Base-by-base conservation (phyloP, 2,797 vertebrate genomes). In the Vipera ursinii region DNA sequence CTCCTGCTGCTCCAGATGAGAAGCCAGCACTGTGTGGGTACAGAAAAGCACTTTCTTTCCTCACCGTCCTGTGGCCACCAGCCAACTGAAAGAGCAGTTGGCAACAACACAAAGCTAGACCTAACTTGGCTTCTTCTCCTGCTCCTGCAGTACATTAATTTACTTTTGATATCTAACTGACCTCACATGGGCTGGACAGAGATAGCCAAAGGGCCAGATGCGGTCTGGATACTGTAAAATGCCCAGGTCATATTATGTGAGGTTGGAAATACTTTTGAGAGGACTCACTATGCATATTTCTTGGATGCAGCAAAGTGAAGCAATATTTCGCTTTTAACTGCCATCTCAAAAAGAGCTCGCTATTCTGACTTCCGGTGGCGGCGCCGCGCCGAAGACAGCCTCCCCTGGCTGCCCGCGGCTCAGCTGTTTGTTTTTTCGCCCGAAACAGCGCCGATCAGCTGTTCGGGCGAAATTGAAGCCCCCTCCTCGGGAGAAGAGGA, bases 221-320 rank as follows among this genome's bases (percentile, higher is more conserved):
- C 38, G 15, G 6, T 38, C 3, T 73, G 6, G 6, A 8, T 32
- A 15, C 6, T 38, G 32, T 73, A 38, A 73, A 73, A 73, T 8
- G 14, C 15, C 6, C 15, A 38, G 15, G 26, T n/a, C 85, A 86
- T 57, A 92, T 60, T 6, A 0, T 32, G 87, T 0, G 28, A 51
- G 17, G 91, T 69, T 53, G 78, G 89, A 94, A 91, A 89, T 82
- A 17, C 73, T 92, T 92, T 93, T 78, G 89, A 82, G 65, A 73
- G 5, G 15, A 44, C 1, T 63, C 6, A 1, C 17, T 92, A 24
- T 55, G 24, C 7, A 2, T 63, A 4, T 26, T 6, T 38, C 22
- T 91, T 32, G 69, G 14, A 26, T n/a, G 6, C 28, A 51, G 86
- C 32, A 85, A 48, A 51, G 82, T 44, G 38, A 94, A 94, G 87